Base-by-base conservation (phyloP, 1,140 invertebrate species). In the Nixonia krombeini region DNA sequence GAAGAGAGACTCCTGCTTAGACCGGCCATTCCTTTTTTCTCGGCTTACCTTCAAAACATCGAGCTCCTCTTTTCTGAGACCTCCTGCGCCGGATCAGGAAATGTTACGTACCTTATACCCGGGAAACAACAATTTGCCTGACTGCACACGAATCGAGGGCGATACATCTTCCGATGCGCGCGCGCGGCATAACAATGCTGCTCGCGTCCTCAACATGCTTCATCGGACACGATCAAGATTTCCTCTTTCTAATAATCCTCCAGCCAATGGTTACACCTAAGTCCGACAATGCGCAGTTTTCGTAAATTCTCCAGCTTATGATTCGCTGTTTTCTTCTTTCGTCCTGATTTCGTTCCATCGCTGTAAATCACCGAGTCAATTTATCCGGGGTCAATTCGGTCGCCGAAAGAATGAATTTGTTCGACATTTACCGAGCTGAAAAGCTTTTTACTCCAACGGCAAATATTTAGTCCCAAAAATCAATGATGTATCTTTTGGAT, bases 191-290 rank as follows among this genome's bases (percentile, higher is more conserved):
- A 37, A 74, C 66, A 74, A 72, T 74, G 61, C 44, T 33, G 26
- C 13, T 44, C 37, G 4, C 17, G 29, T 23, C 28, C 41, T 42
- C 45, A 8, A 65, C 49, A 72, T 66, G 71, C 71, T 72, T 62
- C 68, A 73, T 76, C 71, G 69, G 68, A 64, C 63, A 51, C 66
- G 68, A 75, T 72, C 71, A 68, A 71, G 73, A 75, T 73, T 65
- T 70, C 42, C 55, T 63, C 58, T 50, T 53, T 37, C 52, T 51
- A 41, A 53, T 42, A 46, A 35, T 35, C 38, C 59, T 59, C 52
- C 46, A 64, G 45, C 58, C 38, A 26, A 17, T 49, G 53, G 50
- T 59, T 70, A 64, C 58, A 70, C 66, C 45, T 55, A 53, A 8
- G 6, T 31, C 49, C 13, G 28, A 55, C 40, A 29, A 42, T 44